phyloP scores from a whole-genome alignment of 35 echinoderm and acorn worm genomes.

The Antedon bifida region DNA sequence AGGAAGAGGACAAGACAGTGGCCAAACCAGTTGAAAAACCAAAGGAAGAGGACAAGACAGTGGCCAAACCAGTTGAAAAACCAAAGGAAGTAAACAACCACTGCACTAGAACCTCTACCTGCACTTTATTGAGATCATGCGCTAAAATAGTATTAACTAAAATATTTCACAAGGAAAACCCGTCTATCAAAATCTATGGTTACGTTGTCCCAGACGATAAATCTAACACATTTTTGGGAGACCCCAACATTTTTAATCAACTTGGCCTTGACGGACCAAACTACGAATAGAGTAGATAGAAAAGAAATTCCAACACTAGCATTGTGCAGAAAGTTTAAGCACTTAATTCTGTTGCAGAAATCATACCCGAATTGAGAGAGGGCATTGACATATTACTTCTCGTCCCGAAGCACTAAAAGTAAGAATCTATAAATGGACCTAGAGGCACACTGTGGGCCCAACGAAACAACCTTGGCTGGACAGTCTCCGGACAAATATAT shows the following conservation, averaged over 20 bases:
- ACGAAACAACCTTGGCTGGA: neutral
- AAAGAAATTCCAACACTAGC: slow-evolving; percentile 33
- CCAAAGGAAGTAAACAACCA: neutral
- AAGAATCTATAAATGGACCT: neutral
- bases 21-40: neutral
- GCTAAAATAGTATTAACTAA: slow-evolving; percentile 7
- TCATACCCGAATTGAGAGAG: neutral
- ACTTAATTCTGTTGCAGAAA: slow-evolving; percentile 2
- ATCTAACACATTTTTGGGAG: slow-evolving; percentile 20
- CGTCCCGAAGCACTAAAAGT: neutral
- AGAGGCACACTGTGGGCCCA: slow-evolving; percentile 1
- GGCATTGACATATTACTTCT: neutral
- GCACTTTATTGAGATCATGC: neutral
- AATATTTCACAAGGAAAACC: slow-evolving; percentile 14
- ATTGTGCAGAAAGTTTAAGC: slow-evolving; percentile 2
- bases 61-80: neutral
- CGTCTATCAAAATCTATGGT: neutral
- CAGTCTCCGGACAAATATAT: neutral
- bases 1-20: neutral
- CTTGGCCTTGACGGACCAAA: neutral
- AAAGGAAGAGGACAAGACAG: neutral
- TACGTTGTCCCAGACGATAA: slow-evolving; percentile 29
- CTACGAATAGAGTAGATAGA: slow-evolving; percentile 21
- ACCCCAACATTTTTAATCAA: slow-evolving; percentile 1
- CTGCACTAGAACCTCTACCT: neutral